Evolutionary conservation across 1,140 invertebrate genomes (phyloP).

Genomic region (Drosophila malerkotliana): DNA sequence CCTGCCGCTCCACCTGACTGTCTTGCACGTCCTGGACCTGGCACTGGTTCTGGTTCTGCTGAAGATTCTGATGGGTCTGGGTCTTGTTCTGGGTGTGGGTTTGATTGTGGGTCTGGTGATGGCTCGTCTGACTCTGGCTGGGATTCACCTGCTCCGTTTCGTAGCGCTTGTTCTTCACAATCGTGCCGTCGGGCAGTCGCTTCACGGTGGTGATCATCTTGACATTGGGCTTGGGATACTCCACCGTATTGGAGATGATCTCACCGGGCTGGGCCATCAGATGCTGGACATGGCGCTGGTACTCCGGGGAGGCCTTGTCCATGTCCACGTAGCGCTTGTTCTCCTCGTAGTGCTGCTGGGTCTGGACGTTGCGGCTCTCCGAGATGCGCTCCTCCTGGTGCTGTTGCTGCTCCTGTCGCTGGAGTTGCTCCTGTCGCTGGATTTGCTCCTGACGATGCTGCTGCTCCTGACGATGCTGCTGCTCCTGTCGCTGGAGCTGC

Average conservation of each 20-base stretch:
- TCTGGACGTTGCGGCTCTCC: slow-evolving; percentile 76
- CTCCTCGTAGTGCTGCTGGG: slow-evolving; percentile 72
- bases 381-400: slow-evolving; percentile 61
- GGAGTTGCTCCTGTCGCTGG: slow-evolving; percentile 35
- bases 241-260: slow-evolving; percentile 85
- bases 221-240: slow-evolving; percentile 87
- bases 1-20: slow-evolving; percentile 51
- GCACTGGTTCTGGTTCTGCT: slow-evolving; percentile 32
- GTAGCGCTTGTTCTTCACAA: slow-evolving; percentile 87
- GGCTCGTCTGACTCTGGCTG: slow-evolving; percentile 23
- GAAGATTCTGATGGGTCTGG: slow-evolving; percentile 28
- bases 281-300: slow-evolving; percentile 77
- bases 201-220: slow-evolving; percentile 87
- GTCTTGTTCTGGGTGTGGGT: slow-evolving; percentile 29
- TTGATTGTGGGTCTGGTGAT: slow-evolving; percentile 32
- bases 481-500: slow-evolving; percentile 33
- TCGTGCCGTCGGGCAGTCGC: slow-evolving; percentile 87
- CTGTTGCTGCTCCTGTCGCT: slow-evolving; percentile 25
- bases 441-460: slow-evolving; percentile 21
- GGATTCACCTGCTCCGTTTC: slow-evolving; percentile 85
- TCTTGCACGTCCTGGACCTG: slow-evolving; percentile 48
- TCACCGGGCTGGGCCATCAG: slow-evolving; percentile 79
- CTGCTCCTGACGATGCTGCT: slow-evolving; percentile 47
- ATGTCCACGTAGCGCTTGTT: slow-evolving; percentile 82
- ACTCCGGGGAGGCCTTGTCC: slow-evolving; percentile 80